Evolutionary conservation across 2,113 vertebrate species (phyloP).

Genomic region (Pseudorasbora parva): DNA sequence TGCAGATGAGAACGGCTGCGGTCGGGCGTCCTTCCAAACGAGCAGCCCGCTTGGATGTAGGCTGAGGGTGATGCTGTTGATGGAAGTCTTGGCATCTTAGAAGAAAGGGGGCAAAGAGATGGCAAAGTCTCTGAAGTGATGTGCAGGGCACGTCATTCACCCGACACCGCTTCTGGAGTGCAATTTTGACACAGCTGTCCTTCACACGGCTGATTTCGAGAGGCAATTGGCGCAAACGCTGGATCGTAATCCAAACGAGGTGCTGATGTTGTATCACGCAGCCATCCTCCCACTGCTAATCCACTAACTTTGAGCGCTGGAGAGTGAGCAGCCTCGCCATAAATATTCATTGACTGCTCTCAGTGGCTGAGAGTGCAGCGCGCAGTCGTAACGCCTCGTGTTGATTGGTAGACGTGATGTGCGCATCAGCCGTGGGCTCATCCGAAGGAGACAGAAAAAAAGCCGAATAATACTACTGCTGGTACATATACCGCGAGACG

Average conservation of each 20-base stretch:
- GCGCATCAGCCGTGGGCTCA: slow-evolving; percentile 74
- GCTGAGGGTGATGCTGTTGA: slow-evolving; percentile 57
- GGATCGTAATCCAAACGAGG: slow-evolving; percentile 55
- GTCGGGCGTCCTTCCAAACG: slow-evolving; percentile 76
- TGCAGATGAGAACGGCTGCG: slow-evolving; percentile 74
- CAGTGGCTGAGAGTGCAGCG: slow-evolving; percentile 61
- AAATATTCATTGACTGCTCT: slow-evolving; percentile 66
- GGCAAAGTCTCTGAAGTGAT: slow-evolving; percentile 67
- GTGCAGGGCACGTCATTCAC: slow-evolving; percentile 58
- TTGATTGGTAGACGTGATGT: slow-evolving; percentile 69
- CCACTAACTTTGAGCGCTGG: slow-evolving; percentile 68
- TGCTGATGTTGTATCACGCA: slow-evolving; percentile 48
- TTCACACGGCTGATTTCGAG: slow-evolving; percentile 50
- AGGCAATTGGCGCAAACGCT: slow-evolving; percentile 56
- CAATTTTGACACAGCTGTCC: slow-evolving; percentile 53
- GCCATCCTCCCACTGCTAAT: slow-evolving; percentile 53
- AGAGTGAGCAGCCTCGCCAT: slow-evolving; percentile 61
- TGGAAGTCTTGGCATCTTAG: slow-evolving; percentile 69
- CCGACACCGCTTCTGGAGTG: slow-evolving; percentile 55
- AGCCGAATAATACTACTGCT: slow-evolving; percentile 33
- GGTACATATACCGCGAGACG: slow-evolving; percentile 63
- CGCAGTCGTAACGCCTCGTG: slow-evolving; percentile 66
- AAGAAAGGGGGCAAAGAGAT: slow-evolving; percentile 28
- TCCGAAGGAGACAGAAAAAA: slow-evolving; percentile 60
- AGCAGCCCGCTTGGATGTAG: slow-evolving; percentile 67